Base-by-base conservation (phyloP, 2,888 invertebrate species). In the Ennomos erosarius region DNA sequence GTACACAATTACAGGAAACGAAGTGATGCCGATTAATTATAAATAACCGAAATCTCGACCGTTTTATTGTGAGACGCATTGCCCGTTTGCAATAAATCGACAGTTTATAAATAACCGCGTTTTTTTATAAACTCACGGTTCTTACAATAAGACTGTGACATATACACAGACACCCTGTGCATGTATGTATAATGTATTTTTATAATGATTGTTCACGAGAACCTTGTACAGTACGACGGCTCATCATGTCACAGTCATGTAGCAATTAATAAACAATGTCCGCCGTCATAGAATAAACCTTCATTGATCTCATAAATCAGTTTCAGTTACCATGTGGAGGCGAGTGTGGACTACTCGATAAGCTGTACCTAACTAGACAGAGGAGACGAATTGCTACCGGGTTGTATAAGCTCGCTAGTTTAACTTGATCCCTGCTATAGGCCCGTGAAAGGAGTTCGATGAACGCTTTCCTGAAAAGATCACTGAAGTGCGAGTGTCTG, bases 291-390 rank as follows among this genome's bases (percentile, higher is more conserved):
- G 76, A 79, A 84, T 82, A 79, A 84, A 82, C 83, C 78, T 78
- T 84, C 84, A 80, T 75, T 75, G 76, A 72, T 70, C 79, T 77
- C 82, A 81, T 90, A 87, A 87, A 90, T 90, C 86, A 86, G 87
- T 82, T 88, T 86, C 84, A 85, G 85, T 85, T 83, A 79, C 79
- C 84, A 82, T 82, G 81, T 82, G 82, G 73, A 59, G 61, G 70
- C 68, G 80, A 76, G 81, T 85, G 87, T 81, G 84, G 78, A 79
- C 75, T 79, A 78, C 70, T 79, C 82, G 89, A 88, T 90, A 89
- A 90, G 85, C 88, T 80, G 72, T 70, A 74, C 74, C 78, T 69
- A 69, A 62, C 63, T 74, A 74, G 75, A 76, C 77, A 79, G 79
- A 79, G 79, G 81, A 85, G 87, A 85, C 81, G 81, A 78, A 86